Base-by-base conservation (phyloP, 1,140 invertebrate genomes). In the Nebria ingens region DNA sequence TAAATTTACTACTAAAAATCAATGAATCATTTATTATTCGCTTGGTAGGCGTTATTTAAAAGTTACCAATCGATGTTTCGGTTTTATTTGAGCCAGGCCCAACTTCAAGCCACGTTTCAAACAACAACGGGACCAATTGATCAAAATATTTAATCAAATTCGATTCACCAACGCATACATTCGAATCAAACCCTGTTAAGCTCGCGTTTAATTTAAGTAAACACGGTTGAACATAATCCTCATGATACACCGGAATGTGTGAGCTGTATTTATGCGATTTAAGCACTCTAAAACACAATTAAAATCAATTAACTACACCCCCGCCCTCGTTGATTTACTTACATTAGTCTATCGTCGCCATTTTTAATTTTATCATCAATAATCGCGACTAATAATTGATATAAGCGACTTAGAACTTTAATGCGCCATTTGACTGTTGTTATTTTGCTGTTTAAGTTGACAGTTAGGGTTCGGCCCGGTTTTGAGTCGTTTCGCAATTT, bases 81-180 rank as follows among this genome's bases (percentile, higher is more conserved):
- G 57, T 45, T 49, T 21, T 63, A 51, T 64, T 61, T 1, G 64
- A 58, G 54, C 71, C 73, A 0, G 83, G 78, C 19, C 76, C 69
- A 17, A 84, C 80, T 75, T 87, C 86, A 19, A 85, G 60, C 86
- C 85, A 88, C 54, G 78, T 83, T 64, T 86, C 85, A 67, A 82
- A 79, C 19, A 87, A 74, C 15, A 88, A 67, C n/a, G 84, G 82
- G 65, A 86, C 71, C 12, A 87, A 69, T 45, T 77, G 74, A 57
- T 79, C 71, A 15, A 83, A 69, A 64, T 85, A 82, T 38, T 70
- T 73, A 21, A 59, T 59, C 25, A 58, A 57, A 42, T 17, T 54
- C 19, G 49, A 34, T 50, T 3, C 40, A 23, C 22, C 21, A 1
- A 56, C 49, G 6, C 6, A 34, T n/a, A n/a, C n/a, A n/a, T n/a